Evolutionary conservation across 2,797 vertebrate species (phyloP), one percentile per base, ranked within the genome.

Genomic region (Stomatorhinus walkeri): DNA sequence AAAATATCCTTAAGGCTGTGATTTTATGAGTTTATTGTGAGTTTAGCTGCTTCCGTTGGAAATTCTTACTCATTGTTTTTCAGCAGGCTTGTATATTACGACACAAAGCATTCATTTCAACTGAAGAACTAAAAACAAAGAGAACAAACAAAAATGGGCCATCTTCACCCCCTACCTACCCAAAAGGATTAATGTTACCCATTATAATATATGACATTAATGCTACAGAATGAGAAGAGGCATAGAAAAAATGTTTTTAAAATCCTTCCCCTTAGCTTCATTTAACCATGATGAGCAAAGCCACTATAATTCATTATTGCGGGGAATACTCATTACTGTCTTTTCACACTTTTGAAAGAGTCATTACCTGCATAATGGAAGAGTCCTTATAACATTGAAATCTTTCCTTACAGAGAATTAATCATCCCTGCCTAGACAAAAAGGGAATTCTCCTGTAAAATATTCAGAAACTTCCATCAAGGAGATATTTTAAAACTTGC

Each of bases 281-380:
- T 93, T 93, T 92, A 94, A 92, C 92, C 92, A 92, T 64, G 92
- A 92, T 94, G 93, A 93, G 93, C 93, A 92, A 93, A 94, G 93
- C 93, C 93, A 90, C 93, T 93, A 96, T 96, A 95, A 96, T 95
- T 96, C 95, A 96, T 96, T 95, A 96, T 95, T 95, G 94, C 94
- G 91, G 92, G 64, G 92, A 92, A 91, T 94, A 93, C 95, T 96
- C 95, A 96, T 96, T 96, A 96, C 94, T 94, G 93, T 95, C 95
- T 94, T 93, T 94, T 95, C 94, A 94, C 93, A 95, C 93, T 94
- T 95, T 94, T 95, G 94, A 96, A 95, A 96, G 95, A 96, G 95
- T 96, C 95, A 96, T 96, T 96, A 96, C 96, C 95, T 96, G 94
- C 95, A 96, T 96, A 96, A 96, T 96, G 94, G 94, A 95, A 95